phyloP scores from a whole-genome alignment of 2,113 vertebrate genomes.

The Steatornis caripensis region DNA sequence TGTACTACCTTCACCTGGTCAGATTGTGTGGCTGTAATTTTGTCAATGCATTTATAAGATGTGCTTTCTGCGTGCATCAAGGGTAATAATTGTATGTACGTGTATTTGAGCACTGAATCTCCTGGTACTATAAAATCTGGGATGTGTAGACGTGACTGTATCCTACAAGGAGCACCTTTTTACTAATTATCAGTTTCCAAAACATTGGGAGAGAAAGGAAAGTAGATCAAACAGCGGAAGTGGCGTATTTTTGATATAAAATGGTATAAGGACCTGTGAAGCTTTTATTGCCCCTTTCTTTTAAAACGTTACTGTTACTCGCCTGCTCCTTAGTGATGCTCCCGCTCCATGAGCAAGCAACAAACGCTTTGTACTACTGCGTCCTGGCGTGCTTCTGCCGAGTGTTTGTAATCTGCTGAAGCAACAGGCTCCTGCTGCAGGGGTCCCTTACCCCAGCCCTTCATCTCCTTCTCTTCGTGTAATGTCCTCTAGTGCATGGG shows the following conservation, averaged over 20 bases:
- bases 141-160: neutral
- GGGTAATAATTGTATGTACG: neutral
- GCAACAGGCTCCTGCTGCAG: neutral
- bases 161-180: neutral
- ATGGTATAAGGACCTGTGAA: neutral
- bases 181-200: neutral
- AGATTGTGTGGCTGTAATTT: neutral
- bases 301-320: neutral
- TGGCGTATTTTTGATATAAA: neutral
- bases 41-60: neutral
- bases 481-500: fast-evolving
- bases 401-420: neutral
- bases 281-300: neutral
- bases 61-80: neutral
- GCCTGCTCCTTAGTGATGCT: neutral
- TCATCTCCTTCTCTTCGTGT: neutral
- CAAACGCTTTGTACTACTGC: neutral
- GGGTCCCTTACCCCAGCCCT: neutral
- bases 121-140: neutral
- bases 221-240: neutral
- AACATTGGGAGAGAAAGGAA: neutral
- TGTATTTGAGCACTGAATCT: neutral
- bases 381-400: neutral
- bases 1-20: neutral
- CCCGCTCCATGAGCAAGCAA: neutral